Conservation (phyloP, 2,797 vertebrate genomes). For the Valencia hispanica region DNA sequence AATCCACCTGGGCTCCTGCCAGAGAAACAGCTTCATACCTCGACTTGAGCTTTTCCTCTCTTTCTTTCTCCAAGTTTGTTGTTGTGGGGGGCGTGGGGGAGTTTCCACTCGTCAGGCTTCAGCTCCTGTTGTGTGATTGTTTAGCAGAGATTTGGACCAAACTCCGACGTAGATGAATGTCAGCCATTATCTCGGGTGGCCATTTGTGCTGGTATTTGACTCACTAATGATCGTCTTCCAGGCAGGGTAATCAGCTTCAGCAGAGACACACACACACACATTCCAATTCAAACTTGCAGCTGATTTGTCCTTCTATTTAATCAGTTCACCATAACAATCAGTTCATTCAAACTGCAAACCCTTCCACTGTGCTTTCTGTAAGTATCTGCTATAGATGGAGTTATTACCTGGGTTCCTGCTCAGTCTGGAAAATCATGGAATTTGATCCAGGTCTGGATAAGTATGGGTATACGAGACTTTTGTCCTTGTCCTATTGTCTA, state of each 20-base stretch:
- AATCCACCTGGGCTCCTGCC: neutral
- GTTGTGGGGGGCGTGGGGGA: no score
- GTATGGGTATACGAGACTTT: no score
- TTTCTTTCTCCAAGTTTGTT: neutral
- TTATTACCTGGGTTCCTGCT: no score
- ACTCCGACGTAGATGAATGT: constrained; percentile 80
- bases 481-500: no score
- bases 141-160: constrained; percentile 68
- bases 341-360: constrained; percentile 7
- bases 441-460: no score
- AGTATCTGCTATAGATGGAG: neutral
- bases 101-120: constrained; percentile 34
- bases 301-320: constrained; percentile 50
- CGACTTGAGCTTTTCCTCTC: constrained; percentile 2
- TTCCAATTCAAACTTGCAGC: constrained; percentile 34
- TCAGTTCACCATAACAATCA: constrained; percentile 29
- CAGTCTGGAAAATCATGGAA: no score
- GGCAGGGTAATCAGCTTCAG: constrained; percentile 57
- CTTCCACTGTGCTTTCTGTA: neutral
- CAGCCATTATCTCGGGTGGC: constrained; percentile 74
- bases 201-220: constrained; percentile 77
- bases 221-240: constrained; percentile 74
- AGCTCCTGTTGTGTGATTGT: constrained; percentile 50
- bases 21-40: neutral
- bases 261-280: neutral